A percentile compares a stretch with the other conserved stretches of the same genome.
Conservation (phyloP, 2,797 vertebrate genomes). For the Hydrolagus colliei region DNA sequence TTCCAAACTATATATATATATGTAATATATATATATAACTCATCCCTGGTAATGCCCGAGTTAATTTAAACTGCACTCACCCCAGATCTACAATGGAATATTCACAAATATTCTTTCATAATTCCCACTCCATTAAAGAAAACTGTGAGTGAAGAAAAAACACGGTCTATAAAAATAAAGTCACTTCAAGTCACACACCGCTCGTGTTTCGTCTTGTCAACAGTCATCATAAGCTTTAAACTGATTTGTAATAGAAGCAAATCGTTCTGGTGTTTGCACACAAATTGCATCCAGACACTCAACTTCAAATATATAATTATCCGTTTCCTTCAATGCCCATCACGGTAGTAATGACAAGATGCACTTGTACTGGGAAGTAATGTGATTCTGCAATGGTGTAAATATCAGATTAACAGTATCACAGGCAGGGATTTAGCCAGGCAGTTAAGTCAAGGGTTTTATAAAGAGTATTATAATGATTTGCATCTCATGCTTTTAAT, state of each 20-base stretch:
- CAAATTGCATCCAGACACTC: background rate
- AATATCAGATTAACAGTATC: constrained; percentile 16
- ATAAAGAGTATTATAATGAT: constrained; percentile 9
- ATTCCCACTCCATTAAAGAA: too few species aligned
- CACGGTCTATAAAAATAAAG: background rate
- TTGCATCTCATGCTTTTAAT: constrained; percentile 19
- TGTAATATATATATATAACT: too few species aligned
- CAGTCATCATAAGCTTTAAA: constrained; percentile 6
- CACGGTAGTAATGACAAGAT: constrained; percentile 19
- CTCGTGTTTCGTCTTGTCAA: background rate
- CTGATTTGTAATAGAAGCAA: constrained; percentile 24
- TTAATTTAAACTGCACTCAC: too few species aligned
- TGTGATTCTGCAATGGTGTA: background rate
- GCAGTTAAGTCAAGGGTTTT: constrained; percentile 22
- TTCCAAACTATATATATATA: too few species aligned
- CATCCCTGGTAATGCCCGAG: too few species aligned
- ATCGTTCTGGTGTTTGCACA: constrained; percentile 24
- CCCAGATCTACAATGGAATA: too few species aligned
- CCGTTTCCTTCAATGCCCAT: constrained; percentile 13
- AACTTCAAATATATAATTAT: constrained; percentile 12
- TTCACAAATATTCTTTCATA: too few species aligned
- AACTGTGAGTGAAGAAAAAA: background rate
- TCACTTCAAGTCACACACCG: too few species aligned
- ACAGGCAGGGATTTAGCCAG: background rate
- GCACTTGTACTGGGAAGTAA: constrained; percentile 14